Evolutionary conservation across 2,888 invertebrate species (phyloP).

Genomic region (Cryptus viduatorius): DNA sequence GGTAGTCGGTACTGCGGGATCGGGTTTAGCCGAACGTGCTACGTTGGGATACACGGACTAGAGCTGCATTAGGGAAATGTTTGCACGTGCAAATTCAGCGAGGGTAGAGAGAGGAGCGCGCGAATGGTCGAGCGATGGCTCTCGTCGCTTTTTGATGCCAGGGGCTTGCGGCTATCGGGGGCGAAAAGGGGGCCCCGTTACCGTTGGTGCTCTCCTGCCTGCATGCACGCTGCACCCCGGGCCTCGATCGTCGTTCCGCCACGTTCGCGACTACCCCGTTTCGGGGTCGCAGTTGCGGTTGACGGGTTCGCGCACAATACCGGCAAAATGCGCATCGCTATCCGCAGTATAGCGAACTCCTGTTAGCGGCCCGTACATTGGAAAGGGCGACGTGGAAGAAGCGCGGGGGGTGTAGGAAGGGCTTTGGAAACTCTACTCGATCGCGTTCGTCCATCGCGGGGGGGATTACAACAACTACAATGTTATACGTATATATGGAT

Average conservation of each 20-base stretch:
- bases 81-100: slow-evolving; percentile 75
- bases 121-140: slow-evolving; percentile 46
- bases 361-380: slow-evolving; percentile 27
- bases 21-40: slow-evolving; percentile 54
- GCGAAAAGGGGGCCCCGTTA: slow-evolving; percentile 8
- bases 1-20: slow-evolving; percentile 37
- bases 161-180: slow-evolving; percentile 63
- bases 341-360: slow-evolving; percentile 27
- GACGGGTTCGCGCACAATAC: slow-evolving; percentile 76
- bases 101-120: slow-evolving; percentile 44
- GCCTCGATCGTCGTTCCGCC: slow-evolving; percentile 66
- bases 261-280: slow-evolving; percentile 70
- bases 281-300: slow-evolving; percentile 80
- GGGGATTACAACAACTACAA: too few species aligned
- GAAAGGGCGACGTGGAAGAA: slow-evolving; percentile 29
- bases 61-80: slow-evolving; percentile 75
- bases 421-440: slow-evolving; percentile 24
- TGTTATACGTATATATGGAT: too few species aligned
- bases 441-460: slow-evolving; percentile 13
- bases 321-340: slow-evolving; percentile 74
- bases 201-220: slow-evolving; percentile 1
- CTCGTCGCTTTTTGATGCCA: slow-evolving; percentile 74
- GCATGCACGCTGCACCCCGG: slow-evolving; percentile 16
- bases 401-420: background rate
- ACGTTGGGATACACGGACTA: slow-evolving; percentile 44